Evolutionary conservation across 2,888 invertebrate species (phyloP), one percentile per base, ranked within the genome.

Genomic region (Blastobasis lacticolella): DNA sequence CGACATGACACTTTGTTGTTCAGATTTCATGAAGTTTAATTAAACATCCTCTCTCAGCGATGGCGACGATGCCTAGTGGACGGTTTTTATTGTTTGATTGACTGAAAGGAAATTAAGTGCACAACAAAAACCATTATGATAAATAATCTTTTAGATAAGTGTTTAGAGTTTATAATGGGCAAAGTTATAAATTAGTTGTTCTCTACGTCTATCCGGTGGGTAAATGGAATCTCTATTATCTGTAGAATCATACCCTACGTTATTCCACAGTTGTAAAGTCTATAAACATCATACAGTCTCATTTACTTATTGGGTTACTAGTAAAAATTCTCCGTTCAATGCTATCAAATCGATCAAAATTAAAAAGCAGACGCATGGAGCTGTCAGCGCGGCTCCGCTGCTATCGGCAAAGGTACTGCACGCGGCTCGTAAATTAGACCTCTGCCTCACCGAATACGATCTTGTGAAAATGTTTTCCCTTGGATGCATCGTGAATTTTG

Each of bases 11-110:
- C 69, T 71, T 73, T 76, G 50, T 52, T 74, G 73, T 74, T 66
- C 69, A 68, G 69, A 71, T 69, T 73, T 74, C 67, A 64, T 68
- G 64, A 76, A 78, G 73, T 77, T 79, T 76, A 81, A 81, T 80
- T 78, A 77, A 80, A 80, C 69, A 71, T 73, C 63, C 62, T 65
- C 63, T 53, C 53, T 61, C 42, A 66, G 70, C 23, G 23, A 68
- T 67, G 66, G 56, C 62, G 61, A 62, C 60, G 62, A 70, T 68
- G 65, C 23, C 64, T 64, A 62, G 58, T 62, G 55, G 53, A 49
- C 63, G 57, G 63, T 63, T 66, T 64, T 57, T 60, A 56, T 48
- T 61, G 51, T 73, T 76, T 78, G 79, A 80, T 75, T 78, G 81
- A 80, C 73, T 75, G 42, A 23, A 52, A 71, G 80, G 80, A 81